These are phyloP conservation scores for Stichopus chloronotus DNA, from an alignment of 35 echinoderm and acorn worm species.

Conservation along the genomic window DNA sequence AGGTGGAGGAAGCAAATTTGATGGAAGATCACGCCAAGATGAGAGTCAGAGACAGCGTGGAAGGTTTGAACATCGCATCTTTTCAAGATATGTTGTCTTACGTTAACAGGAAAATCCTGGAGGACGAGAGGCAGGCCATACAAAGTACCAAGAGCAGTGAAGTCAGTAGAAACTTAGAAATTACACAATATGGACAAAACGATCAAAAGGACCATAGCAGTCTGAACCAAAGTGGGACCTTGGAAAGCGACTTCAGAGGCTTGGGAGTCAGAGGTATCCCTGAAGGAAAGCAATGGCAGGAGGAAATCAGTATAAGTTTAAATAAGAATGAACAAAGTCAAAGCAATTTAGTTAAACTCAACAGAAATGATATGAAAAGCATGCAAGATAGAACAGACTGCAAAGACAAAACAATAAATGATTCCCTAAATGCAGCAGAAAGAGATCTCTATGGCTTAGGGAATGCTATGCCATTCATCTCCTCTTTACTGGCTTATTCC, in stretches of 20 bases:
- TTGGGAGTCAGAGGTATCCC: not conserved
- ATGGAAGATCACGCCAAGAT: not conserved
- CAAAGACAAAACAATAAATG: not conserved
- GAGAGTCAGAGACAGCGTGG: conserved; percentile 20
- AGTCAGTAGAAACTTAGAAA: not conserved
- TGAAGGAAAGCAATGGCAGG: not conserved
- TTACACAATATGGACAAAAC: not conserved
- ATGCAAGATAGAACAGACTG: not conserved
- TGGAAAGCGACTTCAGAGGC: not conserved
- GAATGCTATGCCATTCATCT: conserved; percentile 52
- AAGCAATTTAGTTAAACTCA: not conserved
- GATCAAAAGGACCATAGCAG: not conserved
- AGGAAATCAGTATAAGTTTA: not conserved
- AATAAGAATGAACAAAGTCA: not conserved
- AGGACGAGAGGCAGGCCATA: conserved; percentile 40
- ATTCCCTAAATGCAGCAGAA: not conserved
- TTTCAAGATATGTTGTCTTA: conserved; percentile 87
- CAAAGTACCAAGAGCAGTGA: not conserved
- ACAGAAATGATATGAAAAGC: too few species aligned
- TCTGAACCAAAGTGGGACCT: not conserved
- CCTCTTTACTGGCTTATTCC: conserved; percentile 8
- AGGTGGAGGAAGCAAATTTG: not conserved
- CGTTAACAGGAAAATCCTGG: conserved; percentile 71
- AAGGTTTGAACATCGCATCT: conserved; percentile 55
- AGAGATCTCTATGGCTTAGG: not conserved